Percentiles rank a stretch among this genome's conserved stretches.
Evolutionary conservation across 2,797 vertebrate species (phyloP).

Genomic region (Antennarius maculatus): DNA sequence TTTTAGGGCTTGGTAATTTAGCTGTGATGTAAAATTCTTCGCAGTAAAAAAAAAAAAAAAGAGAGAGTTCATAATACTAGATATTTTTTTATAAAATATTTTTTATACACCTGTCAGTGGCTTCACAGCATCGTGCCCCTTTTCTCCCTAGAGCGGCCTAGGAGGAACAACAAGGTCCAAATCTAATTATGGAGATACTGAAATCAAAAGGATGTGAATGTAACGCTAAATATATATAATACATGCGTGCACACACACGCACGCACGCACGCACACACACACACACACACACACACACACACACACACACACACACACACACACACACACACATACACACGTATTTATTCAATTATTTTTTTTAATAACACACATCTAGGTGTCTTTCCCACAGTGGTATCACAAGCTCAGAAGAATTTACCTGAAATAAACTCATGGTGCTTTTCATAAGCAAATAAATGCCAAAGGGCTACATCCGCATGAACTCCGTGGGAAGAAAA

Average conservation of each 20-base stretch:
- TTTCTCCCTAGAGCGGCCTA: conserved; percentile 14
- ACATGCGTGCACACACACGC: too few species aligned
- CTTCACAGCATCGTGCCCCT: not conserved
- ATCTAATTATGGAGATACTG: conserved; percentile 1
- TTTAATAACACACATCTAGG: conserved; percentile 4
- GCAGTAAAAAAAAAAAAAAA: not conserved
- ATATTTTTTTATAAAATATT: not conserved
- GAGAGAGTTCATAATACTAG: not conserved
- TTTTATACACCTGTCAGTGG: too few species aligned
- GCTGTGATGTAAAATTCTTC: accelerated
- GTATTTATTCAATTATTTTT: not conserved
- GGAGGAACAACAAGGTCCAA: conserved; percentile 32
- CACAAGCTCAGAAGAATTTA: conserved; percentile 4
- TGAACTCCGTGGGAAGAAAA: conserved; percentile 1
- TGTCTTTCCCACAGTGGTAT: conserved; percentile 23
- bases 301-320: too few species aligned
- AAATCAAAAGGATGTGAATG: not conserved
- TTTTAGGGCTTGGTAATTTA: too few species aligned
- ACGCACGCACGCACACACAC: too few species aligned
- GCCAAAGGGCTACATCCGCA: conserved; percentile 18
- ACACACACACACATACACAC: too few species aligned
- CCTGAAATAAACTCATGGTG: conserved; percentile 25
- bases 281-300: too few species aligned
- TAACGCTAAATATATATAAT: not conserved
- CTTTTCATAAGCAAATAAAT: conserved; percentile 19